phyloP scores from a whole-genome alignment of 1,140 invertebrate species.

The Chionoecetes opilio region DNA sequence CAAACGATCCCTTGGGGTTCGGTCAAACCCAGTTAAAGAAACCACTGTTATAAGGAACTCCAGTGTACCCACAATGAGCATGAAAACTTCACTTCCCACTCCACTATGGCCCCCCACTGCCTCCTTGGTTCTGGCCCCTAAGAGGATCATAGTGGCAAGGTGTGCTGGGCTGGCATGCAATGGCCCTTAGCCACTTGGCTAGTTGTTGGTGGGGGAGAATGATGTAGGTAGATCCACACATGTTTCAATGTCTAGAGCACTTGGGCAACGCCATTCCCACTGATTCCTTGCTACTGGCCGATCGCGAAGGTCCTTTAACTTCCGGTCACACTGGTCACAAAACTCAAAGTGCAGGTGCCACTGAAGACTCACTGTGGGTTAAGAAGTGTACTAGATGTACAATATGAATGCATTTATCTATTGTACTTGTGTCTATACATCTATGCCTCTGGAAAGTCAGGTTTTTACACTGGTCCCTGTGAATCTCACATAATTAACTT shows the following conservation, averaged over 20 bases:
- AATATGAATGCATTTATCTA: no score
- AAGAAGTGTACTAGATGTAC: background rate
- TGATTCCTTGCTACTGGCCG: slow-evolving; percentile 84
- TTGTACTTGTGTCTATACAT: no score
- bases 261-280: slow-evolving; percentile 92
- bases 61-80: no score
- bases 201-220: slow-evolving; percentile 94
- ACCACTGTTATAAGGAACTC: no score
- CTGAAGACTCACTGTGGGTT: slow-evolving; percentile 88
- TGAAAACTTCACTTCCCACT: no score
- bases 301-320: slow-evolving; percentile 77
- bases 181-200: slow-evolving; percentile 87
- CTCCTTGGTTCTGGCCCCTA: background rate
- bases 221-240: slow-evolving; percentile 98
- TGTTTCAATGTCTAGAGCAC: slow-evolving; percentile 95
- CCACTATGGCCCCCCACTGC: background rate
- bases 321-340: slow-evolving; percentile 84
- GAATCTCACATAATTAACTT: no score
- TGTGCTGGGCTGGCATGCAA: slow-evolving; percentile 80
- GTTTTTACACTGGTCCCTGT: no score
- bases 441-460: no score
- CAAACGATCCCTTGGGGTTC: no score
- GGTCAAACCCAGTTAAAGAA: no score
- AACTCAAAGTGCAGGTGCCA: slow-evolving; percentile 99
- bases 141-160: slow-evolving; percentile 37